Evolutionary conservation across 1,140 invertebrate species (phyloP).

Genomic region (Metopolophium dirhodum): DNA sequence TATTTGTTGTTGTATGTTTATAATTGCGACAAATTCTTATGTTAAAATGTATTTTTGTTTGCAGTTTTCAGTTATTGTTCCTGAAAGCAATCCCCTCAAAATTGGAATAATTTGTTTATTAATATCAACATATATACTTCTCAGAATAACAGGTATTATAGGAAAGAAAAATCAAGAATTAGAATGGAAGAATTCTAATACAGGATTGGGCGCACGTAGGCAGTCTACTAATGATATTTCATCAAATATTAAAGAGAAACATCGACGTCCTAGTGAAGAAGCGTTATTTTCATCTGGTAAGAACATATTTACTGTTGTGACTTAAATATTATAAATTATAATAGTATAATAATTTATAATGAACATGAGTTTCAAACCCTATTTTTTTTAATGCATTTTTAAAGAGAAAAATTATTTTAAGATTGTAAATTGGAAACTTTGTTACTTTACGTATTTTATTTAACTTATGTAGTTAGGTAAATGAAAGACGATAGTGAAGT

Average conservation of each 20-base stretch:
- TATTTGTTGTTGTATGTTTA: not conserved
- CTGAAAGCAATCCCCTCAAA: slow-evolving; percentile 44
- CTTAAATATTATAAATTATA: not conserved
- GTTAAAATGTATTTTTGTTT: not conserved
- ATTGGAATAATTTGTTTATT: slow-evolving; percentile 28
- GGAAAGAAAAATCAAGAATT: slow-evolving; percentile 12
- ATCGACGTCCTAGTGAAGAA: slow-evolving; percentile 78
- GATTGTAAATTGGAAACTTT: too few relatives aligned
- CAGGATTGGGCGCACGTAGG: slow-evolving; percentile 37
- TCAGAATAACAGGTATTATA: not conserved
- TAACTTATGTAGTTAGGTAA: too few relatives aligned
- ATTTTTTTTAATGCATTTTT: too few relatives aligned
- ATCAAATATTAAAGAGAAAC: slow-evolving; percentile 63
- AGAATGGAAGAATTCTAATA: slow-evolving; percentile 34
- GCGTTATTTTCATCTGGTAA: slow-evolving; percentile 73
- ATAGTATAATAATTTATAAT: not conserved
- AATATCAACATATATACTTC: not conserved
- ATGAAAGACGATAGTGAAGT: too few relatives aligned
- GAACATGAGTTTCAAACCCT: too few relatives aligned
- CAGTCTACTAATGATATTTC: slow-evolving; percentile 59
- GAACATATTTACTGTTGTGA: slow-evolving; percentile 58
- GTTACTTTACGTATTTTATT: too few relatives aligned
- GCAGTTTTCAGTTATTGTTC: slow-evolving; percentile 37
- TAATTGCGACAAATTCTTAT: not conserved
- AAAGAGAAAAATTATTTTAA: not conserved